Evolutionary conservation across 2,888 invertebrate genomes (phyloP).

Genomic region (Heliconius charithonia): DNA sequence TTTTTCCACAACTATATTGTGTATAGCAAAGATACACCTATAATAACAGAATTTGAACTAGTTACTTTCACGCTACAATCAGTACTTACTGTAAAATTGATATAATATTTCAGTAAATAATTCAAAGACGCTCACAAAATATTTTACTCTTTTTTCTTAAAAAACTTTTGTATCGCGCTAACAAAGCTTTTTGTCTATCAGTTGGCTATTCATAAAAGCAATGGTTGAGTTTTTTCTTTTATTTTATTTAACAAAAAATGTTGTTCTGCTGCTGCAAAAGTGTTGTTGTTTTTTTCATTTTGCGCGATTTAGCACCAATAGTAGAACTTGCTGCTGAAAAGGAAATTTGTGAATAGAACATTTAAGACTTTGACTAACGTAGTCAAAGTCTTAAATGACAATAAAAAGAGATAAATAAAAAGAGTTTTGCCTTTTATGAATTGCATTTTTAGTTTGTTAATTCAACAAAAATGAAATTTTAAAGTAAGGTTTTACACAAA

Average conservation of each 20-base stretch:
- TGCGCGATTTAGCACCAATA: no score
- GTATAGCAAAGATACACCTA: no score
- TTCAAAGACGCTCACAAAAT: neutral
- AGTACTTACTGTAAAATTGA: neutral
- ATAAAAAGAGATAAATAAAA: no score
- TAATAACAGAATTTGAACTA: neutral
- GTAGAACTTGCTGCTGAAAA: neutral
- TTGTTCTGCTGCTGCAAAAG: no score
- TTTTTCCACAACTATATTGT: no score
- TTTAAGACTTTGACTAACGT: no score
- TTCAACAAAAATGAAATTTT: no score
- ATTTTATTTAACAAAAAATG: neutral
- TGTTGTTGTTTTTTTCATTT: no score
- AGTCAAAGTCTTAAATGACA: no score
- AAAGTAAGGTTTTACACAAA: neutral
- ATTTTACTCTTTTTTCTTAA: neutral
- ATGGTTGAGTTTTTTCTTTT: neutral
- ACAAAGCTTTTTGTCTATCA: neutral
- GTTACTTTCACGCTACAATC: neutral
- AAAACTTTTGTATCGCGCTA: neutral
- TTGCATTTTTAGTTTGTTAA: no score
- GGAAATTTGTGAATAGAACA: no score
- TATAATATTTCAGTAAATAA: neutral
- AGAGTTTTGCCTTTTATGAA: no score
- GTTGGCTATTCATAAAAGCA: constrained; percentile 1